Conservation (phyloP, 2,113 vertebrate genomes). For the Ginglymostoma cirratum region DNA sequence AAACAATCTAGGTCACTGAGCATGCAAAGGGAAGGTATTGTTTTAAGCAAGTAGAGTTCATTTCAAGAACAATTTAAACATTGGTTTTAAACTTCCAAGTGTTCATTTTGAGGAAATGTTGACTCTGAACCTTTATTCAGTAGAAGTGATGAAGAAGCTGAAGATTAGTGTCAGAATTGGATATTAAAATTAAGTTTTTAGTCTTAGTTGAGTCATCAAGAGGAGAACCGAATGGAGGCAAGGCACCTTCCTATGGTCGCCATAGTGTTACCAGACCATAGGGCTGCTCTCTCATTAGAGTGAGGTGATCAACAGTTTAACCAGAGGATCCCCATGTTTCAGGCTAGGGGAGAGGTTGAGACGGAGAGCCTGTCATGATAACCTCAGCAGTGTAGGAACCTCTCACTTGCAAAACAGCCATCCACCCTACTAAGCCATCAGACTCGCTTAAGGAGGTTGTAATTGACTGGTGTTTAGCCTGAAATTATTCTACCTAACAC, state of each 20-base stretch:
- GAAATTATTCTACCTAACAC: background rate
- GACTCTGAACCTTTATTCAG: background rate
- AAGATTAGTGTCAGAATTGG: background rate
- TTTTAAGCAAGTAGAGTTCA: background rate
- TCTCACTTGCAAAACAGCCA: no score
- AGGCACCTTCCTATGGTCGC: background rate
- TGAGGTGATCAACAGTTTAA: no score
- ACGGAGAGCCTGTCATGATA: no score
- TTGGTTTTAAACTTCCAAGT: background rate
- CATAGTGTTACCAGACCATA: no score
- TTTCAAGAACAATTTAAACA: background rate
- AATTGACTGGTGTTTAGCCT: background rate
- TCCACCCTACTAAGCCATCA: no score
- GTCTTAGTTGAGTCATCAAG: background rate
- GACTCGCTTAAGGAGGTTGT: background rate
- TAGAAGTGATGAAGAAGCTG: background rate
- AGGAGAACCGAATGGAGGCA: background rate
- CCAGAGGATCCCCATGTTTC: no score
- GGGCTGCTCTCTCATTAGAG: no score
- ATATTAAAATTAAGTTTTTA: background rate
- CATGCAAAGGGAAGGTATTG: background rate
- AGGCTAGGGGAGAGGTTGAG: no score
- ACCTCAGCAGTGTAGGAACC: no score
- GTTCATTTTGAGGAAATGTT: background rate
- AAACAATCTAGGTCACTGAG: background rate